Percentiles rank a stretch among this genome's conserved stretches.
Conservation (phyloP, 2,113 vertebrate genomes). For the Microtus pennsylvanicus region DNA sequence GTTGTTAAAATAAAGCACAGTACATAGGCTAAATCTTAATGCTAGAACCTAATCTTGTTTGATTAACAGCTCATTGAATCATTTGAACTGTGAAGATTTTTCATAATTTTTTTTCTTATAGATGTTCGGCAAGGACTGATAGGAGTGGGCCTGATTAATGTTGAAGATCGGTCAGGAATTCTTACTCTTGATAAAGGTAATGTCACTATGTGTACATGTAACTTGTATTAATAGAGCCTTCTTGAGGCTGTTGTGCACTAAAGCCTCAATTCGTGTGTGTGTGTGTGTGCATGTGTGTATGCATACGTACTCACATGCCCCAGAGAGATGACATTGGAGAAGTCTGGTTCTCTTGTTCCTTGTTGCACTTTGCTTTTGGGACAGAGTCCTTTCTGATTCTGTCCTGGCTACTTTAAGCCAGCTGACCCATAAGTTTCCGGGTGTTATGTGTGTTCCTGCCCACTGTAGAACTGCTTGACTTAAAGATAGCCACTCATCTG, state of each 20-base stretch:
- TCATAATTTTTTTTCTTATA: slow-evolving; percentile 76
- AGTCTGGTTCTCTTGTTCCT: not conserved
- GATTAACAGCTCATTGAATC: not conserved
- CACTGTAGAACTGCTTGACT: not conserved
- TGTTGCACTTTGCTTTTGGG: not conserved
- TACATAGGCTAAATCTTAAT: not conserved
- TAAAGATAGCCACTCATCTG: not conserved
- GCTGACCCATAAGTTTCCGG: not conserved
- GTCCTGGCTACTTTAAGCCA: not conserved
- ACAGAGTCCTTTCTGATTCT: not conserved
- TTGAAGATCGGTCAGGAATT: slow-evolving; percentile 95
- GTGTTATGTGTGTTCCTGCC: not conserved
- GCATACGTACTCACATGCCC: not conserved
- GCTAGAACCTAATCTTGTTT: slow-evolving; percentile 14
- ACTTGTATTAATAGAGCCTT: not conserved
- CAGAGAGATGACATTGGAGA: not conserved
- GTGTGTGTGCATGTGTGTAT: not conserved
- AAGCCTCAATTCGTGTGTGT: not conserved
- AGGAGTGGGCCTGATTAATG: slow-evolving; percentile 96
- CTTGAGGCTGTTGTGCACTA: not conserved
- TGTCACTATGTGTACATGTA: not conserved
- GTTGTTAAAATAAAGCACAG: not conserved
- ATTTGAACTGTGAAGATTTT: not conserved
- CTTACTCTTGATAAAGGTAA: slow-evolving; percentile 97
- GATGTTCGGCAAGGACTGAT: slow-evolving; percentile 97